Base-by-base conservation (phyloP, 2,888 invertebrate genomes). In the Platycheirus albimanus region DNA sequence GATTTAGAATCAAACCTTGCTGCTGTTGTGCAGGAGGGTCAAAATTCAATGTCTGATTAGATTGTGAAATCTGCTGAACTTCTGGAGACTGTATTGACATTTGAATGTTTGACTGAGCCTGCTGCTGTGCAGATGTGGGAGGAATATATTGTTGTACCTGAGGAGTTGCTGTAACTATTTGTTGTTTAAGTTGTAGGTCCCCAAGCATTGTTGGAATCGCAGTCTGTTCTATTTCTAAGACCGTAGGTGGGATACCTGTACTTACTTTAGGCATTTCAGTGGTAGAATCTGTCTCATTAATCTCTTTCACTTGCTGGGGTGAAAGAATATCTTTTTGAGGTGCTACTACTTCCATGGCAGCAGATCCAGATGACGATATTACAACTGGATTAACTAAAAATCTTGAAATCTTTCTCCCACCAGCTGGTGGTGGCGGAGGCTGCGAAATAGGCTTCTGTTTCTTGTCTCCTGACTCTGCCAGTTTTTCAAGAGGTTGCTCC, bases 311-410 rank as follows among this genome's bases (percentile, higher is more conserved):
- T 4, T 24, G 30, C 5, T 64, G 64, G 28, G 17, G n/a, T 6
- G 20, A 8, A 30, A 13, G 30, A 7, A 0, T n/a, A 13, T 56
- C 38, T 7, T 6, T 13, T 85, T 86, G 41, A 80, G 85, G 43
- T 71, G 33, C 71, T 81, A 87, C 61, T 79, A 71, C 85, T 75
- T 72, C 87, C 49, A 84, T 52, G 15, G 70, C 74, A 87, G 94
- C 94, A 3, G 71, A 71, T 24, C 70, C 81, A 28, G 61, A 84
- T 1, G 74, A 72, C 6, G 86, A 72, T 11, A 85, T 66, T 33
- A 95, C 92, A 1, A 96, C 96, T 19, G 96, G 96, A 89, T 96
- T 96, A 86, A 96, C 96, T 88, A 96, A 92, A 91, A 96, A 96
- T 72, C 96, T 92, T 30, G 96, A 96, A 86, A 96, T 95, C 89